Conservation (phyloP, 2,888 invertebrate species). For the Rhingia campestris region DNA sequence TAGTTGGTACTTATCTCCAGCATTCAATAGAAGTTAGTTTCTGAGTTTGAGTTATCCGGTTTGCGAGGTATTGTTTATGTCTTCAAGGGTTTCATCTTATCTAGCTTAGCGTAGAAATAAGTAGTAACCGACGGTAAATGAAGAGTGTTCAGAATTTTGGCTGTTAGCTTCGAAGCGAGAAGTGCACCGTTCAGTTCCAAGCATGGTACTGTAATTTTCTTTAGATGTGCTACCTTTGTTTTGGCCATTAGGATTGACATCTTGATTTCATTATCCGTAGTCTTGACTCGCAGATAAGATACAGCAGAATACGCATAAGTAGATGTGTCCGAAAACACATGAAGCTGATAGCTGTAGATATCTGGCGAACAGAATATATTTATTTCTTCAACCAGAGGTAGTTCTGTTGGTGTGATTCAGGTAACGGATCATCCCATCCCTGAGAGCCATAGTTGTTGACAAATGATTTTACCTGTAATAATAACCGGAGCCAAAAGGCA, state of each 20-base stretch:
- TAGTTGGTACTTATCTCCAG: slow-evolving; percentile 33
- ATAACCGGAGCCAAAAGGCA: slow-evolving; percentile 30
- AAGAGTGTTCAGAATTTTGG: slow-evolving; percentile 11
- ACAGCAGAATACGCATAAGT: not conserved
- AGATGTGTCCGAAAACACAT: not conserved
- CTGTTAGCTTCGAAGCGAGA: slow-evolving; percentile 22
- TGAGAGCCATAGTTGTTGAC: slow-evolving; percentile 23
- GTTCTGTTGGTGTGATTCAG: slow-evolving; percentile 13
- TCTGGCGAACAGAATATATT: not conserved
- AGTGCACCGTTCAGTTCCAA: not conserved
- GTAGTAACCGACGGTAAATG: slow-evolving; percentile 10
- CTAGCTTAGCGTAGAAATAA: slow-evolving; percentile 1
- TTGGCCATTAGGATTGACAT: slow-evolving; percentile 25
- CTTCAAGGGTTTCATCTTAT: not conserved
- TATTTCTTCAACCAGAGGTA: not conserved
- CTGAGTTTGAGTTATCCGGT: not conserved
- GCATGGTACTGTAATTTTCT: slow-evolving; percentile 44
- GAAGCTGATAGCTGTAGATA: not conserved
- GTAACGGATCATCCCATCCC: slow-evolving; percentile 31
- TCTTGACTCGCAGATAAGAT: no score
- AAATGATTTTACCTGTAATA: slow-evolving; percentile 38
- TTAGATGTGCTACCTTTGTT: slow-evolving; percentile 37
- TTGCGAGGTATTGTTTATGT: not conserved
- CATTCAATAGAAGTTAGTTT: not conserved
- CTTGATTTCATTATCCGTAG: no score